These are phyloP conservation scores for Indicator maculatus DNA, from an alignment of 2,113 vertebrate species.

Conservation along the genomic window DNA sequence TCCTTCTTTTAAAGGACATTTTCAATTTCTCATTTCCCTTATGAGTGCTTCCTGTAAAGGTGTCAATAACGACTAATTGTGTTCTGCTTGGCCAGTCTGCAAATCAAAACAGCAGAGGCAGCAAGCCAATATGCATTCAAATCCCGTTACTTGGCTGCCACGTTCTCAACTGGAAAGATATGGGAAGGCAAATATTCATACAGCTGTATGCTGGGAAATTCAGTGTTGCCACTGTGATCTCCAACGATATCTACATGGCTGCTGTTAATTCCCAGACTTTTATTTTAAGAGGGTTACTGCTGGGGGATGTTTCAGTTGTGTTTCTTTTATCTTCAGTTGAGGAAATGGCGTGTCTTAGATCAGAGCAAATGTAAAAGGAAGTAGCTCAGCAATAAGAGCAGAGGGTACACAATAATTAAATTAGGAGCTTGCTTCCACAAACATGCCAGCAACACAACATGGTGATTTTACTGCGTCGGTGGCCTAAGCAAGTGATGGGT, in stretches of 20 bases:
- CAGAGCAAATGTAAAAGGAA: constrained; percentile 16
- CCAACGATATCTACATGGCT: neutral
- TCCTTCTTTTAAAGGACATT: constrained; percentile 69
- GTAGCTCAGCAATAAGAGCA: neutral
- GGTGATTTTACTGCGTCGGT: neutral
- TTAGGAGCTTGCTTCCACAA: neutral
- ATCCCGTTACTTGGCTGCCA: constrained; percentile 68
- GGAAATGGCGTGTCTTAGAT: neutral
- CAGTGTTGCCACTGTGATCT: neutral
- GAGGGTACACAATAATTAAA: neutral
- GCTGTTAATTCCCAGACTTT: constrained; percentile 23
- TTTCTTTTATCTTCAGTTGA: constrained; percentile 8
- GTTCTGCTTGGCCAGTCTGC: constrained; percentile 64
- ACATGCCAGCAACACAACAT: neutral
- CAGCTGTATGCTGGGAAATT: neutral
- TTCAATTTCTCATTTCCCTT: constrained; percentile 70
- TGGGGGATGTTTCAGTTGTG: neutral
- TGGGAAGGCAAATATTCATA: neutral
- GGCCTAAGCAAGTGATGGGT: neutral
- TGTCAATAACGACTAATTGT: constrained; percentile 68
- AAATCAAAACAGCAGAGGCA: constrained; percentile 72
- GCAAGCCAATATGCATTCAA: constrained; percentile 60
- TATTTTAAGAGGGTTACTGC: constrained; percentile 1
- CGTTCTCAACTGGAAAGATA: constrained; percentile 43
- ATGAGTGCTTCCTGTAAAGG: constrained; percentile 60